Conservation (phyloP, 2,797 vertebrate species). For the Pogoniulus pusillus region DNA sequence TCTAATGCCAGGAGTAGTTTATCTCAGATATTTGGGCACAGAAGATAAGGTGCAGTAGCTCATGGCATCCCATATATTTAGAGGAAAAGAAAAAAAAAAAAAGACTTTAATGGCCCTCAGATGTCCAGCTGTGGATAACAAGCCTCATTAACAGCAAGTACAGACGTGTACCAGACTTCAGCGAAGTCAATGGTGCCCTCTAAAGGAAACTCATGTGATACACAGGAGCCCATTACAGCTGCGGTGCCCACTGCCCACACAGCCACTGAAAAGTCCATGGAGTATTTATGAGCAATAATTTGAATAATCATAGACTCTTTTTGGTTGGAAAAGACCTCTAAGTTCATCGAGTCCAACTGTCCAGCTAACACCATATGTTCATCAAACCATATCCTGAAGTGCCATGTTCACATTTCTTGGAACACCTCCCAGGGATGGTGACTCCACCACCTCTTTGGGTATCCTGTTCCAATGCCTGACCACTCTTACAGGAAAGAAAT, state of each 20-base stretch:
- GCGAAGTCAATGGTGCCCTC: slow-evolving; percentile 77
- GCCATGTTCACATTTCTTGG: too few relatives aligned
- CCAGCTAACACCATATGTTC: too few relatives aligned
- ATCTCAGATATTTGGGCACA: neutral
- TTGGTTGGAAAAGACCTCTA: too few relatives aligned
- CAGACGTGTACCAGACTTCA: neutral
- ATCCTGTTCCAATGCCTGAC: too few relatives aligned
- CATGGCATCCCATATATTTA: neutral
- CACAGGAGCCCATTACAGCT: neutral
- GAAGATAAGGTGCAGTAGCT: neutral
- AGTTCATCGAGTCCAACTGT: too few relatives aligned
- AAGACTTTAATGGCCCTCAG: neutral
- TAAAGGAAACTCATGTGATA: slow-evolving; percentile 70
- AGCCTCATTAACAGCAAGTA: neutral
- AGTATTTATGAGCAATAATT: neutral
- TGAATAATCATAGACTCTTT: neutral
- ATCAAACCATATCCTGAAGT: too few relatives aligned
- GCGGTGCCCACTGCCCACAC: neutral
- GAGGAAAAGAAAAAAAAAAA: neutral
- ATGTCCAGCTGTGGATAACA: neutral
- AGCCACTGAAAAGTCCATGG: neutral
- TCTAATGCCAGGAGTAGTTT: neutral
- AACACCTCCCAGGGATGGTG: too few relatives aligned
- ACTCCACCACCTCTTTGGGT: too few relatives aligned
- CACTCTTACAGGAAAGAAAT: too few relatives aligned